These are phyloP conservation scores for Melopsittacus undulatus DNA, from an alignment of 2,797 vertebrate species.

Conservation along the genomic window DNA sequence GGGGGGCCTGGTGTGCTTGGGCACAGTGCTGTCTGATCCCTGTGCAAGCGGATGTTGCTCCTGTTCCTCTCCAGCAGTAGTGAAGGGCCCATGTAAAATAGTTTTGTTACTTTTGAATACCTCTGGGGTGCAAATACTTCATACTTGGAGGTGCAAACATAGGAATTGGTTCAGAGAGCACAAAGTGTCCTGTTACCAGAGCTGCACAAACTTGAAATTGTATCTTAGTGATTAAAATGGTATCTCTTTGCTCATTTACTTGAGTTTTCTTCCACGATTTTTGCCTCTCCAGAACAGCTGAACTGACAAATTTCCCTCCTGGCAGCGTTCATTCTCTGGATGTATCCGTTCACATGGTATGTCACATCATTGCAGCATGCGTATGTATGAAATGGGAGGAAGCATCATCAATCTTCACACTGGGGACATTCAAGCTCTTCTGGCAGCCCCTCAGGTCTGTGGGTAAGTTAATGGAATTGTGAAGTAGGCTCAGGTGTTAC, in stretches of 20 bases:
- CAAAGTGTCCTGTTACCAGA: not conserved
- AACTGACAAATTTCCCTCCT: not conserved
- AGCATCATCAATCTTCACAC: not conserved
- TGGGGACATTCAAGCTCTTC: not conserved
- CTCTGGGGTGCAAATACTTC: not conserved
- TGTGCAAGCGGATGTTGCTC: accelerated
- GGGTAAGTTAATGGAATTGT: not conserved
- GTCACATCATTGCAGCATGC: not conserved
- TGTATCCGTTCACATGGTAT: accelerated
- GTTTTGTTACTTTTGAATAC: not conserved
- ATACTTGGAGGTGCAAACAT: accelerated
- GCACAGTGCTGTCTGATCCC: accelerated
- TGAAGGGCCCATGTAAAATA: accelerated
- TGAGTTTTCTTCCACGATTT: not conserved
- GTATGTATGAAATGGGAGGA: not conserved
- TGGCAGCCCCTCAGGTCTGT: not conserved
- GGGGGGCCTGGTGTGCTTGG: not conserved
- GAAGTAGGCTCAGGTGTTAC: not conserved
- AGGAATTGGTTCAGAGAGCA: not conserved
- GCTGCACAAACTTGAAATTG: not conserved
- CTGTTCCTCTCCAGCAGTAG: not conserved
- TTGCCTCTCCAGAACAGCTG: not conserved
- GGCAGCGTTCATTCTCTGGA: not conserved
- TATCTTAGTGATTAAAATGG: not conserved
- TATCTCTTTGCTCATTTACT: not conserved